Conservation (phyloP, 2,797 vertebrate genomes). For the Syngnathus acus region DNA sequence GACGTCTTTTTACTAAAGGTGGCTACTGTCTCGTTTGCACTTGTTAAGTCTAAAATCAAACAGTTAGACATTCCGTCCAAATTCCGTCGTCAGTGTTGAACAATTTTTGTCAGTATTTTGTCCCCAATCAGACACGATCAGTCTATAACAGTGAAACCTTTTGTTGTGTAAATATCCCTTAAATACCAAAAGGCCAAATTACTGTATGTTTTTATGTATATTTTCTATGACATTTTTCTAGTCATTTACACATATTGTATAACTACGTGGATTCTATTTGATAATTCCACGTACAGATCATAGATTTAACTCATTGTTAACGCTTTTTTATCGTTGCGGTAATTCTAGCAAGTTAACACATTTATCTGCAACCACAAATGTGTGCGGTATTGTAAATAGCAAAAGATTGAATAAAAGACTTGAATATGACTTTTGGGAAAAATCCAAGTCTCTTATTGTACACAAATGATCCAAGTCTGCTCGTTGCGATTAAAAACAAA, state of each 20-base stretch:
- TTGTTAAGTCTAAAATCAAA: constrained; percentile 16
- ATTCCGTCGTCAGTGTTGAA: neutral
- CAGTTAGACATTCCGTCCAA: constrained; percentile 1
- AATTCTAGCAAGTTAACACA: constrained; percentile 41
- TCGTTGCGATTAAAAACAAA: no score
- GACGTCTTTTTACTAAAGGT: constrained; percentile 37
- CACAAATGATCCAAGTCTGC: neutral
- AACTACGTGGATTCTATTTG: constrained; percentile 71
- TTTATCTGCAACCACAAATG: constrained; percentile 28
- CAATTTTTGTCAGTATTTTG: neutral
- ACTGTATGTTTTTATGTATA: constrained; percentile 85
- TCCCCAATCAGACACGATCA: constrained; percentile 6
- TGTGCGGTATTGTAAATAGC: constrained; percentile 40
- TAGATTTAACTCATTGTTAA: constrained; percentile 63
- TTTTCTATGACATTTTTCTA: constrained; percentile 93
- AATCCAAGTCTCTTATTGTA: neutral
- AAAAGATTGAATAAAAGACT: constrained; percentile 37
- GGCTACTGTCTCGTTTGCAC: constrained; percentile 34
- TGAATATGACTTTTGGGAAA: constrained; percentile 8
- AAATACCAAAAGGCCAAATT: constrained; percentile 85
- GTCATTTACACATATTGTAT: constrained; percentile 72
- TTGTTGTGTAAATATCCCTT: constrained; percentile 78
- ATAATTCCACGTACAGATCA: constrained; percentile 72
- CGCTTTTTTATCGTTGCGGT: constrained; percentile 45
- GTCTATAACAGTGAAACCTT: neutral